Base-by-base conservation (phyloP, 2,888 invertebrate genomes). In the Papilio gigon region DNA sequence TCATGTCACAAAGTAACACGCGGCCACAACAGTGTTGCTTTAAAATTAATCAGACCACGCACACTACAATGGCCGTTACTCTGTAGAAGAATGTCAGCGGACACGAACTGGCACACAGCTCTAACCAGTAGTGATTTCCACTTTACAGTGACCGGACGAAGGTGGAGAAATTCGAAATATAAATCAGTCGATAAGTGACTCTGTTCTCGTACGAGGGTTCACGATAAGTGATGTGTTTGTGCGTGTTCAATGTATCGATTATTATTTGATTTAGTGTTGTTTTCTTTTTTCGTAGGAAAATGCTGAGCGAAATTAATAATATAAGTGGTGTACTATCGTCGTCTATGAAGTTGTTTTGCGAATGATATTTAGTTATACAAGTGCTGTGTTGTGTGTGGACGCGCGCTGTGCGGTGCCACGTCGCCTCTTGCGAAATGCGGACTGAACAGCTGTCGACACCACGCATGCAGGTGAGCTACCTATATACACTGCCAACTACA, bases 251-350 rank as follows among this genome's bases (percentile, higher is more conserved):
- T 42, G 17, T 53, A 53, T 56, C 25, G 59, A 59, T 74, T n/a
- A 53, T 67, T 71, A 42, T 74, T 86, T 87, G 84, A 84, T 85
- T 83, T 81, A 78, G 77, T 77, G 77, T 84, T 86, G 81, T 87
- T 90, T 90, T 89, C 86, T 89, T 88, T 90, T 90, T 90, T 88
- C n/a, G 88, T 92, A 92, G 92, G 92, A 90, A 88, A 91, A 88
- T 84, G 90, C 90, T 87, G 91, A 85, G 85, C 86, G 91, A 91
- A 90, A 89, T 89, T 86, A 89, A 88, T 90, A 91, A 90, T 88
- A 88, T 92, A 86, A 92, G 91, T 91, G 88, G 89, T 90, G 91
- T 91, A 86, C 85, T 92, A 78, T 89, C 90, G 70, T 89, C 91
- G 79, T 89, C 92, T 77, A 90, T 92, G 85, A 91, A 91, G 88